phyloP scores from a whole-genome alignment of 2,888 invertebrate genomes.

The Matsumyia berberina region DNA sequence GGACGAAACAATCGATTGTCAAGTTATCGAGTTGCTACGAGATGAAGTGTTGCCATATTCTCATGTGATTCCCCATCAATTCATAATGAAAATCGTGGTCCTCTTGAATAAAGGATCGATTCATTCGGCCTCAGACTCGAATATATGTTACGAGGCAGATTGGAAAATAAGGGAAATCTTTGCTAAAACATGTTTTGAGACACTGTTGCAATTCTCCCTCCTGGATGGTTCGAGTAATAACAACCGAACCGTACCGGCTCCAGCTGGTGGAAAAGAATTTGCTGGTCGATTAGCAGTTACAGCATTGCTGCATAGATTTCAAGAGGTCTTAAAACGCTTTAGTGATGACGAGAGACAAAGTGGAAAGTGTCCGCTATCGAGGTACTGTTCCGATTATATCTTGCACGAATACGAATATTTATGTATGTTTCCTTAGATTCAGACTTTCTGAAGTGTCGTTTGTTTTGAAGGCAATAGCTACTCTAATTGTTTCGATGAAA shows the following conservation, averaged over 20 bases:
- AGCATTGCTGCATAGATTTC: conserved; percentile 95
- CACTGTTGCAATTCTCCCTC: conserved; percentile 95
- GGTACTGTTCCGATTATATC: conserved; percentile 84
- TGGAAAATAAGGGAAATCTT: conserved; percentile 96
- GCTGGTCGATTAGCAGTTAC: conserved; percentile 93
- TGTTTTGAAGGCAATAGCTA: conserved; percentile 96
- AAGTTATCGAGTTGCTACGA: conserved; percentile 91
- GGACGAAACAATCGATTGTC: conserved; percentile 93
- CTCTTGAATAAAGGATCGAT: conserved; percentile 94
- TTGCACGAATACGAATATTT: conserved; percentile 7
- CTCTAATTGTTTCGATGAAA: conserved; percentile 95
- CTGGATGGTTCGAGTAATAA: conserved; percentile 88
- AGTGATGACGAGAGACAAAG: conserved; percentile 93
- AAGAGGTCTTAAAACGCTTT: conserved; percentile 95
- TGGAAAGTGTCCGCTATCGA: conserved; percentile 93
- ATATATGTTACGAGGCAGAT: conserved; percentile 90
- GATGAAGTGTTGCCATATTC: conserved; percentile 93
- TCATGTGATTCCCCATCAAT: conserved; percentile 90
- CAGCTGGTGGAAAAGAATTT: conserved; percentile 85
- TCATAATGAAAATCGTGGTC: conserved; percentile 92
- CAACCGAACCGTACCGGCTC: conserved; percentile 79
- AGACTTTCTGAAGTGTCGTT: conserved; percentile 97
- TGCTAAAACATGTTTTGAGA: conserved; percentile 98
- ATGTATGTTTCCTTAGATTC: conserved; percentile 86
- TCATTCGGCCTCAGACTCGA: conserved; percentile 89